Evolutionary conservation across 2,888 invertebrate genomes (phyloP).

Genomic region (Drosophila birchii): DNA sequence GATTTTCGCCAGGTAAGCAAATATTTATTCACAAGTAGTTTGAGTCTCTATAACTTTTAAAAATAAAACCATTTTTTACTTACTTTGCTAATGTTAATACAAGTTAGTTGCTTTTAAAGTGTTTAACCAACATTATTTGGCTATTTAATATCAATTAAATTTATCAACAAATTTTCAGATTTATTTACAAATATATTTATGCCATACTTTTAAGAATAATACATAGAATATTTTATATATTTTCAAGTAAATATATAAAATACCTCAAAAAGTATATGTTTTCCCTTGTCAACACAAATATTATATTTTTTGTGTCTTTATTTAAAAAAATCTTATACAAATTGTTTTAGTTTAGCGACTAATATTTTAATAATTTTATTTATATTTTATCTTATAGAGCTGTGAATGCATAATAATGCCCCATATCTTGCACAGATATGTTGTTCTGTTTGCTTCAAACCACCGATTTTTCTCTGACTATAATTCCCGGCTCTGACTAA

Average conservation of each 20-base stretch:
- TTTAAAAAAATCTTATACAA: background rate
- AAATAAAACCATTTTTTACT: background rate
- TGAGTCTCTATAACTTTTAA: too few relatives aligned
- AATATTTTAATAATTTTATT: too few relatives aligned
- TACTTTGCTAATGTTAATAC: background rate
- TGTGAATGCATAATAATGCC: too few relatives aligned
- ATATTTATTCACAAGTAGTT: background rate
- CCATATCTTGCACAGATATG: conserved; percentile 2
- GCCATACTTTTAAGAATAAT: background rate
- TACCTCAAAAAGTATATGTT: background rate
- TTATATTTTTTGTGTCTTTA: background rate
- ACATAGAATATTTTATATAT: too few relatives aligned
- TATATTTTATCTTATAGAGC: too few relatives aligned
- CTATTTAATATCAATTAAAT: background rate
- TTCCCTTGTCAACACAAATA: background rate
- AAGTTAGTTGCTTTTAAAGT: background rate
- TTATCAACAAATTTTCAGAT: background rate
- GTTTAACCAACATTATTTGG: background rate
- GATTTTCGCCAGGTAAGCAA: background rate
- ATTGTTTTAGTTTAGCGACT: background rate
- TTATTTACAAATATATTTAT: background rate
- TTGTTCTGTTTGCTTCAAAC: background rate
- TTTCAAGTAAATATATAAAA: too few relatives aligned
- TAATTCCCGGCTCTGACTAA: conserved; percentile 40
- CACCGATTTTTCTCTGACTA: background rate